Evolutionary conservation across 2,113 vertebrate species (phyloP).

Genomic region (Gadus macrocephalus): DNA sequence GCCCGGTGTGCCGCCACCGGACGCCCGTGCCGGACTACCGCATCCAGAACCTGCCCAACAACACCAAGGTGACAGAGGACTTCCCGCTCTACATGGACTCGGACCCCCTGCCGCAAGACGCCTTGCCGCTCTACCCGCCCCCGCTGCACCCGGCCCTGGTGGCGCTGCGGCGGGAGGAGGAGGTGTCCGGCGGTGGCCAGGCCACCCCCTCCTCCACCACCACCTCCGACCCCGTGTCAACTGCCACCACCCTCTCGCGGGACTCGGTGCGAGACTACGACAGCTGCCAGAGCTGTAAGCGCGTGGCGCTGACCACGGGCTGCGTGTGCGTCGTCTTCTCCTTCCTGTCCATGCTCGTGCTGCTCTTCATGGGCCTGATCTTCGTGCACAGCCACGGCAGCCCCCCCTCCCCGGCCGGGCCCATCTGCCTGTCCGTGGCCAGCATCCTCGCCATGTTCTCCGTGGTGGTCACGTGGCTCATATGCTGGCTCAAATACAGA

Average conservation of each 20-base stretch:
- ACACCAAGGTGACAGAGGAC: slow-evolving; percentile 87
- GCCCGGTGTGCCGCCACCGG: slow-evolving; percentile 87
- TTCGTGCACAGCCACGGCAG: slow-evolving; percentile 87
- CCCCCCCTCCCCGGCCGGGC: slow-evolving; percentile 84
- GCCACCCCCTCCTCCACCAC: slow-evolving; percentile 66
- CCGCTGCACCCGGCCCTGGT: slow-evolving; percentile 72
- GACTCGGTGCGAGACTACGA: slow-evolving; percentile 80
- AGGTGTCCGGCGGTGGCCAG: slow-evolving; percentile 45
- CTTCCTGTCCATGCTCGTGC: slow-evolving; percentile 88
- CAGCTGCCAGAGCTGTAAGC: slow-evolving; percentile 87
- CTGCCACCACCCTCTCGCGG: slow-evolving; percentile 79
- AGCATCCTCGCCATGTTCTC: slow-evolving; percentile 91
- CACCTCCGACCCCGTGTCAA: slow-evolving; percentile 63
- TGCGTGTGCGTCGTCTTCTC: slow-evolving; percentile 92
- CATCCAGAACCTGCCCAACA: slow-evolving; percentile 84
- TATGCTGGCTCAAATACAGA: slow-evolving; percentile 91
- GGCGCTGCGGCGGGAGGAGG: slow-evolving; percentile 68
- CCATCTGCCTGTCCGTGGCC: slow-evolving; percentile 87
- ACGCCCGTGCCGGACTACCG: slow-evolving; percentile 86
- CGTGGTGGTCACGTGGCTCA: slow-evolving; percentile 88
- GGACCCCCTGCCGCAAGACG: slow-evolving; percentile 84
- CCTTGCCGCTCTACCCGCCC: slow-evolving; percentile 74
- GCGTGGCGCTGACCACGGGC: slow-evolving; percentile 85
- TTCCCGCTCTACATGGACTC: slow-evolving; percentile 81
- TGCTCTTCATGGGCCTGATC: slow-evolving; percentile 91